Conservation (phyloP, 2,113 vertebrate genomes). For the Tachuris rubrigastra region DNA sequence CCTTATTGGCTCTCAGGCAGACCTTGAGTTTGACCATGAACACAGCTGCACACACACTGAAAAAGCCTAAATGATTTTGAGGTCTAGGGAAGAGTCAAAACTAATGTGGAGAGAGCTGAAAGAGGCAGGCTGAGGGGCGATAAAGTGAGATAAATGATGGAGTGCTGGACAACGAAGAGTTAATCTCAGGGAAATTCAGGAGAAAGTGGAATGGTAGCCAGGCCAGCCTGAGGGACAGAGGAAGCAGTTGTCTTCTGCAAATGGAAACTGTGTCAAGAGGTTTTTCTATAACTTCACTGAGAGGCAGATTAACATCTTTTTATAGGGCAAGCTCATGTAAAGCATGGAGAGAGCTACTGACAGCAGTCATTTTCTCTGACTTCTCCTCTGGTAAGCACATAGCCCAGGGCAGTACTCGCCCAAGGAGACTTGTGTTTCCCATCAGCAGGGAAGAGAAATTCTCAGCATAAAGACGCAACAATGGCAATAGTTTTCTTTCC, state of each 20-base stretch:
- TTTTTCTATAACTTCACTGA: background rate
- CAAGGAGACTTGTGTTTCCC: background rate
- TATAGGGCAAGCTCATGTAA: background rate
- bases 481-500: background rate
- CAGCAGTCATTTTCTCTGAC: background rate
- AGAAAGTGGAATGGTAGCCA: background rate
- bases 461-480: background rate
- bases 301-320: background rate
- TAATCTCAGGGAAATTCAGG: background rate
- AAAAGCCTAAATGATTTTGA: background rate
- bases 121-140: background rate
- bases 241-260: background rate
- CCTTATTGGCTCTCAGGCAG: background rate
- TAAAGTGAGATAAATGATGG: slow-evolving; percentile 9
- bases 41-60: slow-evolving; percentile 13
- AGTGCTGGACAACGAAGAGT: background rate
- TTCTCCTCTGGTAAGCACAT: background rate
- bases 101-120: background rate
- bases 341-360: background rate
- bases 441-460: background rate
- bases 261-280: background rate
- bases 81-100: background rate
- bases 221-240: background rate
- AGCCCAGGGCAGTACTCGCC: fast-evolving
- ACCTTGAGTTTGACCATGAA: background rate